Evolutionary conservation across 2,113 vertebrate species (phyloP).

Genomic region (Sebastes schlegelii): DNA sequence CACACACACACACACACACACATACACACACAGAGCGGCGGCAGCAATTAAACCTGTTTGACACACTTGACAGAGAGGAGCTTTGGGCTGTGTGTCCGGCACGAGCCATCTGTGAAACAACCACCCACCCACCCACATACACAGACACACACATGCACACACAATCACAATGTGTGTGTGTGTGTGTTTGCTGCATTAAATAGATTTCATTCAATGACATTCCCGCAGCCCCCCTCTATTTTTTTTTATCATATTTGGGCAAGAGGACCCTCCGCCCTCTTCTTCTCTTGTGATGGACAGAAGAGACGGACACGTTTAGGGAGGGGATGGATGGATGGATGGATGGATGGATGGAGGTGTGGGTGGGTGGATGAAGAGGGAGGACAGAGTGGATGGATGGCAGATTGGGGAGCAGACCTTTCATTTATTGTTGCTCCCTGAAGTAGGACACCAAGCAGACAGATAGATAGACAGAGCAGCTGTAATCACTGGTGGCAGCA

Average conservation of each 20-base stretch:
- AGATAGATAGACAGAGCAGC: slow-evolving; percentile 50
- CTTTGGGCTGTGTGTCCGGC: slow-evolving; percentile 69
- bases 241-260: not conserved
- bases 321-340: slow-evolving; percentile 6
- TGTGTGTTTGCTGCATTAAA: slow-evolving; percentile 35
- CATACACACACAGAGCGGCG: slow-evolving; percentile 24
- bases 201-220: slow-evolving; percentile 40
- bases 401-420: slow-evolving; percentile 67
- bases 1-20: slow-evolving; percentile 21
- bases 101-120: slow-evolving; percentile 80
- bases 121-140: slow-evolving; percentile 3
- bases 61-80: slow-evolving; percentile 73
- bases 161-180: too few species aligned
- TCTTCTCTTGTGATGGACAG: slow-evolving; percentile 56
- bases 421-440: slow-evolving; percentile 51
- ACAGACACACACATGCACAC: not conserved
- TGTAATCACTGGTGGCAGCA: slow-evolving; percentile 52
- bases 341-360: slow-evolving; percentile 22
- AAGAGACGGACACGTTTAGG: slow-evolving; percentile 52
- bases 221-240: not conserved
- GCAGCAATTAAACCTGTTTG: slow-evolving; percentile 78
- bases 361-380: slow-evolving; percentile 32
- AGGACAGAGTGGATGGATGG: slow-evolving; percentile 35
- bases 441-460: slow-evolving; percentile 70
- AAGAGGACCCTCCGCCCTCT: slow-evolving; percentile 19